Conservation (phyloP, 2,797 vertebrate genomes). For the Serranus cabrilla region DNA sequence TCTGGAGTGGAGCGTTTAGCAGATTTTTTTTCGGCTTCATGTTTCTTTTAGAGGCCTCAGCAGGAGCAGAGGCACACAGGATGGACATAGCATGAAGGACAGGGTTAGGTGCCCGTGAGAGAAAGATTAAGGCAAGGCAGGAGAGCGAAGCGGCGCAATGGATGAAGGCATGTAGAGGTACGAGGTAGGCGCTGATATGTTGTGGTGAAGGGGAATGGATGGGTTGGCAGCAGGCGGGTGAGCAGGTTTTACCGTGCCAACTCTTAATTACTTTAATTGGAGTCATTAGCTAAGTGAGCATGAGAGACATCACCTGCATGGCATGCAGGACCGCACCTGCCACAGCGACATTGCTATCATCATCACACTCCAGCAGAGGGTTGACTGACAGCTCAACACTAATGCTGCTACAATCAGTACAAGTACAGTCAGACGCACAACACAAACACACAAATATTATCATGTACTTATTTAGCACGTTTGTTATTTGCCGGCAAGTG, state of each 20-base stretch:
- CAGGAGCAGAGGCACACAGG: constrained; percentile 36
- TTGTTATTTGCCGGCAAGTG: background rate
- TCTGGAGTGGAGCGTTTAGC: constrained; percentile 76
- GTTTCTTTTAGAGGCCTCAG: constrained; percentile 76
- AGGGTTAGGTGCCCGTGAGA: constrained; percentile 45
- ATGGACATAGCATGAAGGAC: constrained; percentile 9
- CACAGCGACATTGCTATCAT: constrained; percentile 64
- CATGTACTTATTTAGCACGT: background rate
- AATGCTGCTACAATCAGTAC: constrained; percentile 9
- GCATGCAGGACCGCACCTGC: constrained; percentile 81
- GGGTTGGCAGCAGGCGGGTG: constrained; percentile 57
- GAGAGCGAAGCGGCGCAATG: constrained; percentile 19
- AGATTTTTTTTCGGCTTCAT: constrained; percentile 70
- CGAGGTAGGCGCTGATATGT: constrained; percentile 47
- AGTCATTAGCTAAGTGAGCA: constrained; percentile 86
- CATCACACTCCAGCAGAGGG: constrained; percentile 63
- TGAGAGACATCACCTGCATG: constrained; percentile 84
- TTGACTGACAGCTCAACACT: constrained; percentile 56
- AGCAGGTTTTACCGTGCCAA: constrained; percentile 78
- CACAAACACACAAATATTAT: constrained; percentile 1
- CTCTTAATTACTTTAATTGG: constrained; percentile 89
- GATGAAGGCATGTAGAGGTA: constrained; percentile 59
- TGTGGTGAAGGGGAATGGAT: constrained; percentile 58
- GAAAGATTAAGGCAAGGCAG: constrained; percentile 33
- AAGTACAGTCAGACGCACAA: constrained; percentile 7